Evolutionary conservation across 1,140 invertebrate genomes (phyloP).

Genomic region (Eumeta japonica): DNA sequence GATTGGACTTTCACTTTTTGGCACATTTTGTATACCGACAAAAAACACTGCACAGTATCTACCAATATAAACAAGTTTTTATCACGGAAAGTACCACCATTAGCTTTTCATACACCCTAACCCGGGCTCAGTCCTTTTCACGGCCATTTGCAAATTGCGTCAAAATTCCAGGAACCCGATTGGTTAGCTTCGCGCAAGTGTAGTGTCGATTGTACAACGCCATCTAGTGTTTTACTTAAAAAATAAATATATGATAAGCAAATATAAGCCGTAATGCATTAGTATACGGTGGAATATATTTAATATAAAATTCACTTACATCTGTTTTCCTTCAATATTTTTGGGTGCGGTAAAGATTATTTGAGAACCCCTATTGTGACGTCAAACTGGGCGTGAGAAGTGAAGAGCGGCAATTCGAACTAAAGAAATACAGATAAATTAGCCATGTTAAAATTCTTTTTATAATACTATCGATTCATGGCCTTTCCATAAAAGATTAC

Average conservation of each 20-base stretch:
- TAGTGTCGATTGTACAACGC: constrained; percentile 25
- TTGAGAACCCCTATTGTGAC: constrained; percentile 52
- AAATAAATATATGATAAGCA: constrained; percentile 22
- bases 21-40: constrained; percentile 51
- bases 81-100: constrained; percentile 47
- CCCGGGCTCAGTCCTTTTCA: constrained; percentile 50
- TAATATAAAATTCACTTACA: constrained; percentile 14
- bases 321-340: constrained; percentile 21
- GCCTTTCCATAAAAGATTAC: not conserved
- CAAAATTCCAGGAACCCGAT: constrained; percentile 48
- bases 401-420: constrained; percentile 32
- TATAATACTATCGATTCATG: not conserved
- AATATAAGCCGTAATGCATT: constrained; percentile 13
- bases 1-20: constrained; percentile 55
- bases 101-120: constrained; percentile 52
- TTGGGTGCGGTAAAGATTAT: constrained; percentile 49
- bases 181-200: constrained; percentile 44
- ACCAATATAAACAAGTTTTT: constrained; percentile 47
- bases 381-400: constrained; percentile 57
- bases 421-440: not conserved
- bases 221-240: constrained; percentile 22
- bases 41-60: constrained; percentile 47
- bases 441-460: constrained; percentile 9
- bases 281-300: constrained; percentile 9
- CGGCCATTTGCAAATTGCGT: constrained; percentile 59